These are phyloP conservation scores for Drosophila colorata DNA, from an alignment of 2,888 invertebrate genomes.

Conservation along the genomic window DNA sequence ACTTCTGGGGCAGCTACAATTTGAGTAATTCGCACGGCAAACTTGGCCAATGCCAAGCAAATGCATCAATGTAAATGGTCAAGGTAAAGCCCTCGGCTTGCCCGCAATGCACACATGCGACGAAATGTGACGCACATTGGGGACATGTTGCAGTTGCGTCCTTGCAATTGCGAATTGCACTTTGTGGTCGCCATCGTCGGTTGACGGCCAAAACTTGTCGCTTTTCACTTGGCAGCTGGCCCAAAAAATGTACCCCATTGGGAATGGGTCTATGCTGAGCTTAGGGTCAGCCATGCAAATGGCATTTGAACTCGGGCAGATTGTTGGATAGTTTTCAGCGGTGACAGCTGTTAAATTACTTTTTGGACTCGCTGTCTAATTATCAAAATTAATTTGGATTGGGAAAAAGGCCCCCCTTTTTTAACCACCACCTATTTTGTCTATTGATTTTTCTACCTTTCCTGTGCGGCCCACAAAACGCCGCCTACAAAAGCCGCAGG, in stretches of 20 bases:
- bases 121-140: constrained; percentile 24
- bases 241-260: constrained; percentile 43
- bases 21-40: not conserved
- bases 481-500: not conserved
- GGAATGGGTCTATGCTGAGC: constrained; percentile 22
- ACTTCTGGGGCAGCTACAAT: constrained; percentile 2
- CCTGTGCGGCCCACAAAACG: not conserved
- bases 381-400: constrained; percentile 69
- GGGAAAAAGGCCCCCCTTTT: constrained; percentile 36
- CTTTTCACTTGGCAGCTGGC: constrained; percentile 63
- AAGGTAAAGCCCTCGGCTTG: constrained; percentile 36
- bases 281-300: constrained; percentile 30
- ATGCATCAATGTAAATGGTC: constrained; percentile 19
- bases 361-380: constrained; percentile 68
- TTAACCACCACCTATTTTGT: constrained; percentile 36
- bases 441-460: constrained; percentile 49
- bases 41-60: constrained; percentile 44
- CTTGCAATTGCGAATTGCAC: constrained; percentile 42
- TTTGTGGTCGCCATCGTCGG: constrained; percentile 17
- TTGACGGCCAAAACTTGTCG: constrained; percentile 41
- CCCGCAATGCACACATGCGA: constrained; percentile 25
- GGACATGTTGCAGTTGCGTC: constrained; percentile 51
- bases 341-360: constrained; percentile 67
- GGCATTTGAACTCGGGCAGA: constrained; percentile 34
- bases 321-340: constrained; percentile 30